Conservation (phyloP, 2,113 vertebrate genomes). For the Anseranas semipalmata region DNA sequence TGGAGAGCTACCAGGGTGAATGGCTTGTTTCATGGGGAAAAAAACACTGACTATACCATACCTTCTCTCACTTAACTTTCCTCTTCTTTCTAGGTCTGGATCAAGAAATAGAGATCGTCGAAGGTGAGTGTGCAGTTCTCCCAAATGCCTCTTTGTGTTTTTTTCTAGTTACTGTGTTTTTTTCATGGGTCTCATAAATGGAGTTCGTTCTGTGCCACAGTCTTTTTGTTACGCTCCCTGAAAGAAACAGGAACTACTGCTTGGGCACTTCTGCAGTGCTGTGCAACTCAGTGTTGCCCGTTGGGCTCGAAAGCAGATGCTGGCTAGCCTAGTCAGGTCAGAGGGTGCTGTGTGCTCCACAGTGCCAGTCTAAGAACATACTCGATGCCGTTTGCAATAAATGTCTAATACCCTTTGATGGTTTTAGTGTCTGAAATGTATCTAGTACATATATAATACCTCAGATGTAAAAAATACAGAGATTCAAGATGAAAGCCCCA, state of each 20-base stretch:
- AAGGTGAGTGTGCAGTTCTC: constrained; percentile 65
- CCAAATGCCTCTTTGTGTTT: background rate
- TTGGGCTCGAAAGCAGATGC: background rate
- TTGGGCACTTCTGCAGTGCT: background rate
- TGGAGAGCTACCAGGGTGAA: background rate
- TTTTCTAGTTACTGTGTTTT: background rate
- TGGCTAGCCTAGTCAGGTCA: background rate
- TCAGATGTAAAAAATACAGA: background rate
- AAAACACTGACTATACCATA: background rate
- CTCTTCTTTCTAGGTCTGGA: constrained; percentile 82
- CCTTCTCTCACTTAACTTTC: background rate
- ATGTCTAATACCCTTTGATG: background rate
- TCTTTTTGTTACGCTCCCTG: background rate
- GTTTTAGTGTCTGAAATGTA: background rate
- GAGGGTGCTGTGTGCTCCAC: background rate
- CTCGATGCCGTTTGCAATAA: background rate
- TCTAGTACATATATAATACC: background rate
- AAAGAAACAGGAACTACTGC: background rate
- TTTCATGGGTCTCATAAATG: background rate
- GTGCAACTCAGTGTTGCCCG: rapidly evolving
- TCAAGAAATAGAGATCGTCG: constrained; percentile 90
- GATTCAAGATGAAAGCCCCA: background rate
- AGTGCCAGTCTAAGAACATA: background rate
- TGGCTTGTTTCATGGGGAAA: background rate
- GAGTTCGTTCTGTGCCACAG: background rate